Base-by-base conservation (phyloP, 1,140 invertebrate species). In the Streblospio benedicti region DNA sequence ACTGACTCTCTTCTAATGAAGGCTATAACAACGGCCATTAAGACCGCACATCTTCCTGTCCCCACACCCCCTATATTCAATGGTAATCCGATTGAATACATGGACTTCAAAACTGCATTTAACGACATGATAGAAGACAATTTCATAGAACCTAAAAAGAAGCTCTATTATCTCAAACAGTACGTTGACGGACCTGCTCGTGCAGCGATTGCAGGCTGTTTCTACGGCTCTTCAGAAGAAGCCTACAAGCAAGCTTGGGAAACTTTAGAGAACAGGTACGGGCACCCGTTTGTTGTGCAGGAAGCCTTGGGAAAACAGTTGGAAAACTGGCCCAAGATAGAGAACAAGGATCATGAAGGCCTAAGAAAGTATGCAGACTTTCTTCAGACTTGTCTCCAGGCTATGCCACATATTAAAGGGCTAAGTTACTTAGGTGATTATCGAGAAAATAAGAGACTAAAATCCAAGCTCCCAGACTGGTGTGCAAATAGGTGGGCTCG, bases 401-500 rank as follows among this genome's bases (percentile, higher is more conserved):
- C 65, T n/a, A 63, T 54, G 58, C 41, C 44, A 5, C 23, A n/a
- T 3, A 58, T 62, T 25, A 20, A 27, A n/a, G 43, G 52, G 33
- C 51, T 63, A 0, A 43, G 52, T 18, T 30, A 65, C 28, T 59
- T 68, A 3, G 54, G 67, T 49, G 65, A 68, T 41, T 33, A 52
- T 12, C n/a, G 60, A 23, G 65, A 67, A 54, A 67, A 67, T 31
- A 32, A 57, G 12, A 63, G 65, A 38, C 52, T 67, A 27, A 41
- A 63, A 49, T 3, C 38, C 14, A 67, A 63, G 41, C 47, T 68
- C 4, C 63, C 67, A 1, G 65, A 67, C 14, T 67, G 65, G 67
- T 18, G 65, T 31, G 57, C 64, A 2, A 35, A 14, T 20, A 44
- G 59, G 35, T 63, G 63, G 63, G 51, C 27, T 2, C 52, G 61